Evolutionary conservation across 2,888 invertebrate species (phyloP).

Genomic region (Drosophila dives): DNA sequence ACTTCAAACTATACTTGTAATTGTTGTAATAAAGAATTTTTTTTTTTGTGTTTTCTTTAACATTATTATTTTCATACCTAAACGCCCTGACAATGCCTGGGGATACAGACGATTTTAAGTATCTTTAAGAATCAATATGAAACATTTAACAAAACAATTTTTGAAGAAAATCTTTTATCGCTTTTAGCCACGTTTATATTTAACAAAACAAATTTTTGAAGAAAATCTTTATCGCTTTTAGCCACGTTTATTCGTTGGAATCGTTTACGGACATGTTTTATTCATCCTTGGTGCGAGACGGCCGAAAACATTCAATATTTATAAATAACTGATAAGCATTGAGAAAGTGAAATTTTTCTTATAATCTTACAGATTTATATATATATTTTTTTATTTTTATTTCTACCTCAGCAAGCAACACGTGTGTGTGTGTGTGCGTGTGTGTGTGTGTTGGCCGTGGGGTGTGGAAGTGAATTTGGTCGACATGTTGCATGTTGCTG

Average conservation of each 20-base stretch:
- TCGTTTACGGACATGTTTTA: slow-evolving; percentile 25
- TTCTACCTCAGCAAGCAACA: slow-evolving; percentile 49
- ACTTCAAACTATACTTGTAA: neutral
- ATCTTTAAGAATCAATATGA: neutral
- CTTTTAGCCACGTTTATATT: slow-evolving; percentile 28
- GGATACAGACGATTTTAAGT: neutral
- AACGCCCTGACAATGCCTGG: neutral
- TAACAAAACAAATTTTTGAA: slow-evolving; percentile 23
- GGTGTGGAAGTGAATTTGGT: slow-evolving; percentile 27
- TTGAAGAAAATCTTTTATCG: slow-evolving; percentile 15
- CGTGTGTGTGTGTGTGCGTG: neutral
- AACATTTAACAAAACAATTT: slow-evolving; percentile 23
- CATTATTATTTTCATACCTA: neutral
- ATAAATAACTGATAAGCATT: slow-evolving; percentile 70
- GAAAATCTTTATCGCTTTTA: slow-evolving; percentile 16
- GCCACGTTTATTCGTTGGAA: neutral
- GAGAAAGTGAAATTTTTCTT: slow-evolving; percentile 79
- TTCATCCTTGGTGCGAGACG: slow-evolving; percentile 48
- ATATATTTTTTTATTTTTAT: slow-evolving; percentile 31
- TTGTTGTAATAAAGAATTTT: neutral
- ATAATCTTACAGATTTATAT: slow-evolving; percentile 66
- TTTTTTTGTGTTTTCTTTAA: neutral
- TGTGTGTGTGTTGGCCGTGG: slow-evolving; percentile 11
- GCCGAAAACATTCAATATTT: slow-evolving; percentile 61
- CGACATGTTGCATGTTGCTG: slow-evolving; percentile 49